These are phyloP conservation scores for Diploptera punctata DNA, from an alignment of 2,888 invertebrate genomes.

Conservation along the genomic window DNA sequence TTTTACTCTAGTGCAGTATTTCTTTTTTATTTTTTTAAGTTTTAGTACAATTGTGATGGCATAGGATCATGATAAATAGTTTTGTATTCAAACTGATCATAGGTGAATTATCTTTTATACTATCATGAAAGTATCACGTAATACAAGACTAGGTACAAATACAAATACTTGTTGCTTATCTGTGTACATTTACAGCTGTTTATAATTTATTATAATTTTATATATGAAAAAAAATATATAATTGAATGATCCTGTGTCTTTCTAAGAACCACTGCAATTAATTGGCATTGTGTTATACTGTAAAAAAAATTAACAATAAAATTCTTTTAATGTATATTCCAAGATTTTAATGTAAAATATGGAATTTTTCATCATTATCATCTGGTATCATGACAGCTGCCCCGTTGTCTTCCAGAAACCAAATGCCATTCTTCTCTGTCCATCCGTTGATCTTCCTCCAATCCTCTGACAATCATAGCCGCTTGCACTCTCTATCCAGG, in stretches of 20 bases:
- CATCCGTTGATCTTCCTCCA: too few species aligned
- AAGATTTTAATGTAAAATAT: too few species aligned
- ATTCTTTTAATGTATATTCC: too few species aligned
- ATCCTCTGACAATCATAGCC: too few species aligned
- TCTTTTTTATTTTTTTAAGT: neutral
- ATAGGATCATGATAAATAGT: neutral
- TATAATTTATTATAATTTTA: slow-evolving; percentile 25
- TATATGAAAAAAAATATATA: slow-evolving; percentile 10
- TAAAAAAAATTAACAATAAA: too few species aligned
- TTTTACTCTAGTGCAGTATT: neutral
- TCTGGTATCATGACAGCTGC: too few species aligned
- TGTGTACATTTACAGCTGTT: slow-evolving; percentile 16
- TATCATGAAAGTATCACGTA: neutral
- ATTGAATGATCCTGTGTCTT: slow-evolving; percentile 6
- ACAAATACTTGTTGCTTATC: neutral
- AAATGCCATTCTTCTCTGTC: too few species aligned
- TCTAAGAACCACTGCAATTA: slow-evolving; percentile 15
- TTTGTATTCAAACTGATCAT: neutral
- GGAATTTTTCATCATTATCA: too few species aligned
- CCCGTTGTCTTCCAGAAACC: too few species aligned
- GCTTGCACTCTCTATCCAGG: too few species aligned
- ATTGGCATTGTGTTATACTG: slow-evolving; percentile 14
- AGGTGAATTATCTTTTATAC: neutral
- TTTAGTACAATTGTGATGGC: neutral
- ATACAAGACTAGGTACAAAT: neutral